Percentiles rank a stretch among this genome's conserved stretches.
Conservation (phyloP, 2,797 vertebrate genomes). For the Choloepus didactylus region DNA sequence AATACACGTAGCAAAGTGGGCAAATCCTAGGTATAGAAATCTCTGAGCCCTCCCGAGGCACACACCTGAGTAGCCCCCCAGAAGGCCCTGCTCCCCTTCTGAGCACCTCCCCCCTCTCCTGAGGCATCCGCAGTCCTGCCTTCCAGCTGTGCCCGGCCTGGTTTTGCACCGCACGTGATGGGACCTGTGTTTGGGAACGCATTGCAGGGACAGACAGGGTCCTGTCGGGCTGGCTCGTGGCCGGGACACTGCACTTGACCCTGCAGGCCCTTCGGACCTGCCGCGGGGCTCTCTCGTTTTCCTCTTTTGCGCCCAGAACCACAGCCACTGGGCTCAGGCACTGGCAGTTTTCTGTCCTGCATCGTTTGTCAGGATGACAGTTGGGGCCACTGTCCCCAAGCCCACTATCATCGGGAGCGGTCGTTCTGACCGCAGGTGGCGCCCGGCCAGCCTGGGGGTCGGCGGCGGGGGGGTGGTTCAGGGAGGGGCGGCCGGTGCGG, state of each 20-base stretch:
- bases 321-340: accelerated
- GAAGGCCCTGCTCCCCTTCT: accelerated
- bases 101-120: background rate
- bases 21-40: background rate
- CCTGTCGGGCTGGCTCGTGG: background rate
- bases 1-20: background rate
- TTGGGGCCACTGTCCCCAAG: background rate
- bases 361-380: accelerated
- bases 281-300: background rate
- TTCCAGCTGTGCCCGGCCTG: too few species aligned
- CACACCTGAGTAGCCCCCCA: accelerated
- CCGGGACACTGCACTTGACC: background rate
- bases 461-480: too few species aligned
- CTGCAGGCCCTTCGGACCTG: background rate
- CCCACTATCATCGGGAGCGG: too few species aligned
- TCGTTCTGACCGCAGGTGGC: background rate
- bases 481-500: background rate
- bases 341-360: accelerated
- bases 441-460: background rate
- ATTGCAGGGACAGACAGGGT: accelerated
- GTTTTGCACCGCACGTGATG: too few species aligned
- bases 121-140: accelerated
- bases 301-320: background rate
- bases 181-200: background rate
- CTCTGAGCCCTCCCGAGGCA: accelerated